Base-by-base conservation (phyloP, 2,113 vertebrate genomes). In the Ptyas mucosa region DNA sequence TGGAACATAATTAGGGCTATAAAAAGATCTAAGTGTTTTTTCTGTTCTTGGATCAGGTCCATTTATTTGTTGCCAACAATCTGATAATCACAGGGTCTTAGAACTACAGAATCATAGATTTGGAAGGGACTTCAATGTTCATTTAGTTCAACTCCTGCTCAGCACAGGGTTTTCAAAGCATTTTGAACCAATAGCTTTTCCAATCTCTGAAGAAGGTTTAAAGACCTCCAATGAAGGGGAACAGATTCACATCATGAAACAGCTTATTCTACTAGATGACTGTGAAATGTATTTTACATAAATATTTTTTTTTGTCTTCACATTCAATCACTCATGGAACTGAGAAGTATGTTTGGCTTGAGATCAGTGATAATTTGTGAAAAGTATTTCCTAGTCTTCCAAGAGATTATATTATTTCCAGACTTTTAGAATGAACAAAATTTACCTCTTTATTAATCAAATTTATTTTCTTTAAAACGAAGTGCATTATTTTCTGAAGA, bases 381-480 rank as follows among this genome's bases (percentile, higher is more conserved):
- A 91, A 95, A 43, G 8, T 29, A 0, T 39, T 75, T 0, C 23
- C 87, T 93, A 94, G 34, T 7, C 87, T 92, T 86, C 93, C 75
- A 90, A 29, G 46, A 61, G 93, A 3, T 24, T 64, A 49, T 58
- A 52, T 46, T 89, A 94, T 94, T 95, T 90, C 21, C 24, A 58
- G 88, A 15, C 24, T 26, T 49, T 46, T 26, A 53, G 88, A 15
- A 29, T 88, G 24, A 69, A 14, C 61, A 95, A 85, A 93, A 94
- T 29, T 57, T 95, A 93, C 10, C 57, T 91, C 29, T 95, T 0
- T 23, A 1, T 93, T 89, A 93, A 88, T 92, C 91, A 88, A 87
- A 81, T 7, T 18, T 11, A 86, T 53, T 69, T 91, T 95, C 93
- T 88, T 49, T 85, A 90, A 86, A 85, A 91, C 29, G 20, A 55